These are phyloP conservation scores for Rhea pennata DNA, from an alignment of 2,113 vertebrate genomes.

Conservation along the genomic window DNA sequence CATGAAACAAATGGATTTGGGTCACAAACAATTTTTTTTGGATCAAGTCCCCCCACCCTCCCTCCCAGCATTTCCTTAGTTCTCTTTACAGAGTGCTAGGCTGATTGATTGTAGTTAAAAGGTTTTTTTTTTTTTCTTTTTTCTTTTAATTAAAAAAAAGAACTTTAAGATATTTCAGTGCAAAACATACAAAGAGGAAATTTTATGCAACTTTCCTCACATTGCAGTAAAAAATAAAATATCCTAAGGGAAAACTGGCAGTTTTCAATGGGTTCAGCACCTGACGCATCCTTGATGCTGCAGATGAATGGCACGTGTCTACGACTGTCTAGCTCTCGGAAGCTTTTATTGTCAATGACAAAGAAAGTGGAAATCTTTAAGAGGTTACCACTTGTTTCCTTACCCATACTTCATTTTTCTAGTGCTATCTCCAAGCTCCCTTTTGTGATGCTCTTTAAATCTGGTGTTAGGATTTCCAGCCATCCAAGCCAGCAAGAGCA, in stretches of 20 bases:
- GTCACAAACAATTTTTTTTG: background rate
- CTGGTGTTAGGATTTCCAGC: background rate
- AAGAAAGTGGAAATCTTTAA: background rate
- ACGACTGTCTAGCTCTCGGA: background rate
- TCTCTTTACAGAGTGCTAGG: background rate
- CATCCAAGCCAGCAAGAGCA: background rate
- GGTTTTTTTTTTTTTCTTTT: background rate
- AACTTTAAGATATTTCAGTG: background rate
- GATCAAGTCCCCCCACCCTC: background rate
- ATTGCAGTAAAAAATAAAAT: background rate
- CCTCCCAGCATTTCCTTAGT: background rate
- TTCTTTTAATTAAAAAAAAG: background rate
- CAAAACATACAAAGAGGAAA: background rate
- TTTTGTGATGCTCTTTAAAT: background rate
- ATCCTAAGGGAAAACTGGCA: background rate
- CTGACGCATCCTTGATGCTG: background rate
- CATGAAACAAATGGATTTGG: background rate
- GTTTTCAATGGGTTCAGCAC: background rate
- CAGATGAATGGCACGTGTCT: background rate
- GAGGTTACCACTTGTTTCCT: background rate
- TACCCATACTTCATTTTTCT: too few species aligned
- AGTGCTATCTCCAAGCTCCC: background rate
- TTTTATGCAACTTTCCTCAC: background rate
- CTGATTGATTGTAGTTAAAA: background rate
- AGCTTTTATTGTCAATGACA: background rate